These are phyloP conservation scores for Hycleus phaleratus DNA, from an alignment of 1,140 invertebrate genomes.

Conservation along the genomic window DNA sequence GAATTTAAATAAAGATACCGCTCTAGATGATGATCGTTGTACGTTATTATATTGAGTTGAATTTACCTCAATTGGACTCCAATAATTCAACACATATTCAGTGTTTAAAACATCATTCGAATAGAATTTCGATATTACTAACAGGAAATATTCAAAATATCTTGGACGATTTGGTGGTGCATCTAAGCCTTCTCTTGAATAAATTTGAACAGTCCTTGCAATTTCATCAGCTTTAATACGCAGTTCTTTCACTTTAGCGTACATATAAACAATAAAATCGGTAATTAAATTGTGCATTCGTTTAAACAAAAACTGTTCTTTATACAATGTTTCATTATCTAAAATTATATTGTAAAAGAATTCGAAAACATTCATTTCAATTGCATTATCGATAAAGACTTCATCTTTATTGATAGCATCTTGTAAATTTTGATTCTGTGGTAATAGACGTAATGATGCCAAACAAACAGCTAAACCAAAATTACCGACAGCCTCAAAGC, in stretches of 20 bases:
- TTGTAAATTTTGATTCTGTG: slow-evolving; percentile 37
- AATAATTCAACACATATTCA: slow-evolving; percentile 71
- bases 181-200: slow-evolving; percentile 73
- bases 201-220: slow-evolving; percentile 72
- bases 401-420: slow-evolving; percentile 65
- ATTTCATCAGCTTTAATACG: slow-evolving; percentile 81
- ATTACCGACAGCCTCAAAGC: slow-evolving; percentile 64
- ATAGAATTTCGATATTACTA: slow-evolving; percentile 73
- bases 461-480: slow-evolving; percentile 75
- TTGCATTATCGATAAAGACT: slow-evolving; percentile 61
- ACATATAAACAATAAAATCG: slow-evolving; percentile 90
- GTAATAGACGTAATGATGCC: slow-evolving; percentile 62
- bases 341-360: slow-evolving; percentile 67
- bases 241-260: slow-evolving; percentile 80
- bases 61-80: slow-evolving; percentile 59
- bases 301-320: slow-evolving; percentile 77
- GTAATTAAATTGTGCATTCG: slow-evolving; percentile 80
- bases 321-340: slow-evolving; percentile 58
- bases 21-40: slow-evolving; percentile 45
- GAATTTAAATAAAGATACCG: slow-evolving; percentile 84
- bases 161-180: slow-evolving; percentile 65
- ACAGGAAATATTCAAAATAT: slow-evolving; percentile 78
- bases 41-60: slow-evolving; percentile 36
- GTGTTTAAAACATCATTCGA: slow-evolving; percentile 63
- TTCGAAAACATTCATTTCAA: slow-evolving; percentile 74